Evolutionary conservation across 2,113 vertebrate species (phyloP).

Genomic region (Prietella phreatophila): DNA sequence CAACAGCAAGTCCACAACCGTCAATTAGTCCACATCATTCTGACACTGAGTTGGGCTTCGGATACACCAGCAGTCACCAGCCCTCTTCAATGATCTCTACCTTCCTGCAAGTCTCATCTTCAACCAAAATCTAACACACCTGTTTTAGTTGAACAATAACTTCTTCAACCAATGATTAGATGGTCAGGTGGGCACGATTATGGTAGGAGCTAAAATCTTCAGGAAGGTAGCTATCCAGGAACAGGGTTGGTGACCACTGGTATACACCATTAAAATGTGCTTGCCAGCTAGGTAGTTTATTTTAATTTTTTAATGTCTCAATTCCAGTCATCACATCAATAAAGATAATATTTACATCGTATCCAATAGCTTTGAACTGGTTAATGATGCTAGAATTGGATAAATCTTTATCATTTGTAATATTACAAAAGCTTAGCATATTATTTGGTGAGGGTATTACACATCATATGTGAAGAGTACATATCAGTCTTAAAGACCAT

Average conservation of each 20-base stretch:
- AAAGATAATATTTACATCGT: not conserved
- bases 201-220: too few relatives aligned
- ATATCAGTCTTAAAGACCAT: not conserved
- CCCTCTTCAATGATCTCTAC: too few relatives aligned
- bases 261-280: not conserved
- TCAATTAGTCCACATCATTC: not conserved
- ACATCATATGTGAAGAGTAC: not conserved
- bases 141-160: too few relatives aligned
- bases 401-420: not conserved
- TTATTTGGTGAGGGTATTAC: not conserved
- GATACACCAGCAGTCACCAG: not conserved
- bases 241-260: too few relatives aligned
- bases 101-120: too few relatives aligned
- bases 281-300: not conserved
- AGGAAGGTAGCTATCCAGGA: too few relatives aligned
- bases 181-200: too few relatives aligned
- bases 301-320: not conserved
- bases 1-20: not conserved
- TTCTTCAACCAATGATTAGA: too few relatives aligned
- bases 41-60: not conserved
- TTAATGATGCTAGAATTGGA: not conserved
- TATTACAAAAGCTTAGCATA: not conserved
- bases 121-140: too few relatives aligned
- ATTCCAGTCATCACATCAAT: not conserved
- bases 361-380: not conserved